Evolutionary conservation across 1,140 invertebrate genomes (phyloP).

Genomic region (Chelonus insularis): DNA sequence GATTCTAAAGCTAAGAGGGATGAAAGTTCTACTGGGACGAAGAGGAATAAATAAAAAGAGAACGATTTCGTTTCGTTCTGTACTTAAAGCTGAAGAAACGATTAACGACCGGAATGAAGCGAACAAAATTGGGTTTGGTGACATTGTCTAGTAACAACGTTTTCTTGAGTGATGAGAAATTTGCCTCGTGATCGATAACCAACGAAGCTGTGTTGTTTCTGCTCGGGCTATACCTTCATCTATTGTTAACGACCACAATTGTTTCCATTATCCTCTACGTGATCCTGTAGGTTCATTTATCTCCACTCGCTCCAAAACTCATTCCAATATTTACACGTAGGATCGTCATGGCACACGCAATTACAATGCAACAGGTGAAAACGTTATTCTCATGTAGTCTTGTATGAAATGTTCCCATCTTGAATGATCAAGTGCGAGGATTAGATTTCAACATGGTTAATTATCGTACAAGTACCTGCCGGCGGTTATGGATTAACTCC

Average conservation of each 20-base stretch:
- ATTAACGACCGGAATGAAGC: constrained; percentile 26
- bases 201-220: background rate
- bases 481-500: background rate
- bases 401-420: no score
- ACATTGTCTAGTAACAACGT: constrained; percentile 23
- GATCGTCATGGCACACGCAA: no score
- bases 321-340: no score
- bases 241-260: no score
- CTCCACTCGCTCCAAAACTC: no score
- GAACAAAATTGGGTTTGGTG: constrained; percentile 27
- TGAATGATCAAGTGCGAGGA: constrained; percentile 5
- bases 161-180: constrained; percentile 10
- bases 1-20: no score
- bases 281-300: no score
- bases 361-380: no score
- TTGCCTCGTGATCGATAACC: constrained; percentile 18
- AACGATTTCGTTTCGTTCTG: background rate
- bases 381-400: background rate
- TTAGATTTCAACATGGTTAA: constrained; percentile 9
- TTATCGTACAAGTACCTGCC: background rate
- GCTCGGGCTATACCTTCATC: no score
- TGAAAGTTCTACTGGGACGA: no score
- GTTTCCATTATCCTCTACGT: no score
- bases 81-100: constrained; percentile 23
- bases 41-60: background rate